Evolutionary conservation across 2,797 vertebrate genomes (phyloP).

Genomic region (Sebastes steindachneri): DNA sequence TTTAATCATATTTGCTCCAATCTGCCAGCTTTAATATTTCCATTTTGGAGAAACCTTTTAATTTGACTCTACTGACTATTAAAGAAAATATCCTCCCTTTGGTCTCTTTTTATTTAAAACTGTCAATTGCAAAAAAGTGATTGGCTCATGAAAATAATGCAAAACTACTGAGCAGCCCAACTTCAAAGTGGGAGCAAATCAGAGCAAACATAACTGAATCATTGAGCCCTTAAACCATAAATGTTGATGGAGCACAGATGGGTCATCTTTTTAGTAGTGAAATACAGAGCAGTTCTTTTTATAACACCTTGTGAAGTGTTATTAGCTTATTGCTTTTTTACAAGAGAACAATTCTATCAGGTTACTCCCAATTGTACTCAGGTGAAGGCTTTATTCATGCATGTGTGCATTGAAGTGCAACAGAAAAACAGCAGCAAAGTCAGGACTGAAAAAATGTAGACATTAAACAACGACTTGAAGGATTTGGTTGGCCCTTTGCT

Average conservation of each 20-base stretch:
- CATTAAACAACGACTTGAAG: not conserved
- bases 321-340: slow-evolving; percentile 16
- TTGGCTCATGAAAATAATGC: not conserved
- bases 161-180: slow-evolving; percentile 8
- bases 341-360: slow-evolving; percentile 16
- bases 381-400: not conserved
- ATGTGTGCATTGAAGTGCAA: not conserved
- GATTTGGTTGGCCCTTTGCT: not conserved
- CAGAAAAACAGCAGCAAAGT: not conserved
- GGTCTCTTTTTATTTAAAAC: not conserved
- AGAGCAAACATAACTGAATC: slow-evolving; percentile 24
- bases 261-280: slow-evolving; percentile 2
- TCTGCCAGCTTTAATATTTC: not conserved
- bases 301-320: slow-evolving; percentile 8
- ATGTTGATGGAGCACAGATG: slow-evolving; percentile 34
- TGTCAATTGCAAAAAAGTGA: not conserved
- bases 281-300: slow-evolving; percentile 21
- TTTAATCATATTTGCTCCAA: too few relatives aligned
- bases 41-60: not conserved
- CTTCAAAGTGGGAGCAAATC: slow-evolving; percentile 11
- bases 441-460: not conserved
- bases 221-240: slow-evolving; percentile 30
- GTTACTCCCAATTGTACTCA: not conserved
- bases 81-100: not conserved
- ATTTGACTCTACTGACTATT: not conserved